A percentile compares a stretch with the other conserved stretches of the same genome.
Evolutionary conservation across 2,888 invertebrate genomes (phyloP).

Genomic region (Pelosia muscerda): DNA sequence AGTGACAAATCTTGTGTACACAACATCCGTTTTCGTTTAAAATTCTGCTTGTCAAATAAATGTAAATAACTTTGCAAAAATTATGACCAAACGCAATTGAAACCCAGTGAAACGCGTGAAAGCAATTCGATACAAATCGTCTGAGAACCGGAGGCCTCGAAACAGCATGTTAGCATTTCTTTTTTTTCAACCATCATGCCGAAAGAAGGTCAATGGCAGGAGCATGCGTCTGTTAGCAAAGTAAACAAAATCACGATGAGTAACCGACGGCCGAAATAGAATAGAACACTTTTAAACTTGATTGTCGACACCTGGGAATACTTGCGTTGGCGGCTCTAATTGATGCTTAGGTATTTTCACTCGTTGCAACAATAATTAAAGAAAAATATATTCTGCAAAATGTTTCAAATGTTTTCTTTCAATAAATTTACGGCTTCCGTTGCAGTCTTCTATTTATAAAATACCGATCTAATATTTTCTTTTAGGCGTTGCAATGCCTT

Average conservation of each 20-base stretch:
- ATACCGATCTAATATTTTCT: conserved; percentile 19
- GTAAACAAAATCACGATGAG: conserved; percentile 79
- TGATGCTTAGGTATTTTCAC: conserved; percentile 46
- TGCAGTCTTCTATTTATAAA: conserved; percentile 16
- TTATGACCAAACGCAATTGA: conserved; percentile 15
- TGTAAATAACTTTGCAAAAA: conserved; percentile 9
- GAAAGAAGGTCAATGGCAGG: conserved; percentile 84
- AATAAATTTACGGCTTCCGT: conserved; percentile 27
- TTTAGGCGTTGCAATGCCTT: background rate
- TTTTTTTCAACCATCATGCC: conserved; percentile 62
- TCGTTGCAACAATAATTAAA: conserved; percentile 32
- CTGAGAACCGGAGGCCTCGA: conserved; percentile 22
- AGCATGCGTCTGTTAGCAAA: conserved; percentile 75
- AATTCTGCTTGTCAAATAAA: conserved; percentile 8
- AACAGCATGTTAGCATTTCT: conserved; percentile 58
- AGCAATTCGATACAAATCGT: conserved; percentile 5
- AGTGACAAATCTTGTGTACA: background rate
- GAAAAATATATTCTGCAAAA: conserved; percentile 22
- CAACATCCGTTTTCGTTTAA: background rate
- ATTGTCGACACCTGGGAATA: conserved; percentile 69
- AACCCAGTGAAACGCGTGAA: conserved; percentile 23
- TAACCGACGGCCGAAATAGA: conserved; percentile 78
- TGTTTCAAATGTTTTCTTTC: conserved; percentile 12
- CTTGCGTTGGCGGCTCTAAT: conserved; percentile 57
- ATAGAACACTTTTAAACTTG: conserved; percentile 79